phyloP scores from a whole-genome alignment of 2,797 vertebrate genomes.

The Xenentodon cancila region DNA sequence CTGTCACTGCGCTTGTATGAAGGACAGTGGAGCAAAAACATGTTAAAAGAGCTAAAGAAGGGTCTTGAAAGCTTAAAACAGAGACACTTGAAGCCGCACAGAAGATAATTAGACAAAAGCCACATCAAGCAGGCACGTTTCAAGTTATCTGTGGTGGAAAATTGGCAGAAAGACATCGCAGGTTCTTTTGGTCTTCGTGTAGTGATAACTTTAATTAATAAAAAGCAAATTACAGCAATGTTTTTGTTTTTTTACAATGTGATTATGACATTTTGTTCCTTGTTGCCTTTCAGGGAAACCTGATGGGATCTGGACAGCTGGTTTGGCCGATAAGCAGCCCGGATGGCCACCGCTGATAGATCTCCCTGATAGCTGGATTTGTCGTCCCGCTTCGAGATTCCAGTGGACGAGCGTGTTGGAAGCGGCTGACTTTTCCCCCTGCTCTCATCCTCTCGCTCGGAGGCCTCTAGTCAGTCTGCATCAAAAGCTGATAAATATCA shows the following conservation, averaged over 20 bases:
- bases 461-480: slow-evolving; percentile 54
- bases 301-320: slow-evolving; percentile 35
- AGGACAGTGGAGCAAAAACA: background rate
- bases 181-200: too few species aligned
- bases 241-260: too few species aligned
- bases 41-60: background rate
- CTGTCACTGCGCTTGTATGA: slow-evolving; percentile 2
- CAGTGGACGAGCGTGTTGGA: slow-evolving; percentile 48
- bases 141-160: too few species aligned
- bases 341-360: slow-evolving; percentile 56
- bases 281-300: slow-evolving; percentile 38
- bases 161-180: too few species aligned
- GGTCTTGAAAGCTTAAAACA: too few species aligned
- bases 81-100: too few species aligned
- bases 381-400: slow-evolving; percentile 49
- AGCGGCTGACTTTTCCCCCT: slow-evolving; percentile 65
- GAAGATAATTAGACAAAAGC: too few species aligned
- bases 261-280: slow-evolving; percentile 59
- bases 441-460: slow-evolving; percentile 58
- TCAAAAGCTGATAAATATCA: slow-evolving; percentile 61
- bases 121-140: too few species aligned
- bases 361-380: slow-evolving; percentile 56
- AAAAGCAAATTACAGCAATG: too few species aligned
- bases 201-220: too few species aligned
- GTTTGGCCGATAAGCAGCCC: slow-evolving; percentile 61